Base-by-base conservation (phyloP, 2,797 vertebrate species). In the Syngnathus acus region DNA sequence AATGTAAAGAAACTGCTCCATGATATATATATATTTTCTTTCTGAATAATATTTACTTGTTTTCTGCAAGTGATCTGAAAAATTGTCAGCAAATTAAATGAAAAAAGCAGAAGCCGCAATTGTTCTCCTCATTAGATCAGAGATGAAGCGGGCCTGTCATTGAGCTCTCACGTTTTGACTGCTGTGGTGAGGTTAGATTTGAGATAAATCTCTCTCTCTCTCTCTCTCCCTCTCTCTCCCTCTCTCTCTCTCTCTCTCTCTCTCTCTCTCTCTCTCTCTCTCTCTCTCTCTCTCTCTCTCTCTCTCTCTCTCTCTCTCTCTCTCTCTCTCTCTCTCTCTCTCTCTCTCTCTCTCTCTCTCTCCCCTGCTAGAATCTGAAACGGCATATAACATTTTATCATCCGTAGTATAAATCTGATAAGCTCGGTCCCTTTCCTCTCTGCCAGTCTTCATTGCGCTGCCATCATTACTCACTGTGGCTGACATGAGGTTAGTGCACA, bases 381-480 rank as follows among this genome's bases (percentile, higher is more conserved):
- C 70, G 72, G 78, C 79, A 74, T 84, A 74, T 74, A 84, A 79
- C 80, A 81, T 87, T 87, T 87, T 84, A 81, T 84, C 84, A 78
- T 82, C 75, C 57, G 21, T 71, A 76, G 84, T 77, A 84, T 69
- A 78, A 76, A 80, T 75, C 81, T 75, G 84, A 84, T 83, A 82
- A 84, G 81, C 70, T 78, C 79, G 69, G 81, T 84, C 80, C 77
- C 79, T 74, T 61, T 74, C 84, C 73, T 78, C 65, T 78, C 75
- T 83, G 84, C 84, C 84, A 83, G 80, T 84, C 84, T 82, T 74
- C 84, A 73, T 42, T 61, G 38, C 62, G 10, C 76, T 78, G 82
- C 85, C 82, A 81, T 85, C 83, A 88, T 86, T 84, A 85, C 82
- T 85, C 86, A 82, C 80, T 69, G 78, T 70, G 78, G 81, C 79